phyloP scores from a whole-genome alignment of 2,113 vertebrate genomes.

The Leptobrachium leishanense region DNA sequence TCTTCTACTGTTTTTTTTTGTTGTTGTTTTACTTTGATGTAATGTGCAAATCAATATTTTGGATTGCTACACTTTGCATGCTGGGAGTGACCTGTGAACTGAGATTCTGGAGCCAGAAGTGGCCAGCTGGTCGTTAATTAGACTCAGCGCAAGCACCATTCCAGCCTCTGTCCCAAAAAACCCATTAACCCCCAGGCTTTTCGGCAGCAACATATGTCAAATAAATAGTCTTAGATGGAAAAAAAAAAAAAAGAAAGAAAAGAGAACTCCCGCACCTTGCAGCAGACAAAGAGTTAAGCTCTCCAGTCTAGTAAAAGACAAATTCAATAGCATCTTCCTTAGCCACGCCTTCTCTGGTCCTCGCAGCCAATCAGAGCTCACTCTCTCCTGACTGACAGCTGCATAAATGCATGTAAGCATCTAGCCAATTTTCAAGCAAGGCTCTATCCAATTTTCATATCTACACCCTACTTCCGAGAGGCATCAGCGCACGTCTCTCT shows the following conservation, averaged over 20 bases:
- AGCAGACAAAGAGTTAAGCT: conserved; percentile 81
- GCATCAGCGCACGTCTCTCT: conserved; percentile 60
- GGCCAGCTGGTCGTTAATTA: conserved; percentile 77
- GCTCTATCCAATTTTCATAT: conserved; percentile 71
- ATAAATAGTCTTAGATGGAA: neutral
- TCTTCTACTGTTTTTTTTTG: neutral
- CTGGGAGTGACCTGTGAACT: conserved; percentile 8
- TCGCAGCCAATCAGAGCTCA: conserved; percentile 81
- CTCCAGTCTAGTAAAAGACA: conserved; percentile 79
- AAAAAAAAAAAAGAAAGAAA: neutral
- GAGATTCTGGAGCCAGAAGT: conserved; percentile 33
- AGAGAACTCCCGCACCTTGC: conserved; percentile 56
- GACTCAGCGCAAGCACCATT: conserved; percentile 76
- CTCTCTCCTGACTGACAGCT: conserved; percentile 76
- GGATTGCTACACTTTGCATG: conserved; percentile 28
- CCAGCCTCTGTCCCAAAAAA: conserved; percentile 68
- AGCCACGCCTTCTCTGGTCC: conserved; percentile 71
- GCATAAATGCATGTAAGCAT: conserved; percentile 78
- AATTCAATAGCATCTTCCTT: conserved; percentile 84
- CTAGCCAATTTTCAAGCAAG: conserved; percentile 73
- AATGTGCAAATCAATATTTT: conserved; percentile 26
- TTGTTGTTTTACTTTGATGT: neutral
- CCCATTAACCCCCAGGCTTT: conserved; percentile 34
- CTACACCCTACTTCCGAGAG: conserved; percentile 69
- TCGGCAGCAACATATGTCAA: conserved; percentile 13